A percentile compares a stretch with the other conserved stretches of the same genome.
Evolutionary conservation across 2,888 invertebrate species (phyloP).

Genomic region (Marasmarcha lunaedactyla): DNA sequence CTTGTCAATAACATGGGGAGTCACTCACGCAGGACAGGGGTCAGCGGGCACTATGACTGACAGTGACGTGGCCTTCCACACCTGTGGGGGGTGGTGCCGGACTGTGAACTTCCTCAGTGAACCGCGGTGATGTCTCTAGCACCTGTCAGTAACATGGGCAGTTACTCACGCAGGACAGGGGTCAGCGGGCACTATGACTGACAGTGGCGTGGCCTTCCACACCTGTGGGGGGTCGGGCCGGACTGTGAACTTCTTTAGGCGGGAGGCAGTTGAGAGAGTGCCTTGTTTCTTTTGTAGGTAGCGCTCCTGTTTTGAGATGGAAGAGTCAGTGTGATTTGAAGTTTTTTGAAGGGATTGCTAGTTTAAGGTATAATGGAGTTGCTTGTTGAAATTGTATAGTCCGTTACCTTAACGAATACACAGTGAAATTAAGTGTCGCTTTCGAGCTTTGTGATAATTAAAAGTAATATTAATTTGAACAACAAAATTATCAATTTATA

Average conservation of each 20-base stretch:
- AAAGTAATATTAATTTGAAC: background rate
- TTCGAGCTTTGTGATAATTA: background rate
- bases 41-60: conserved; percentile 32
- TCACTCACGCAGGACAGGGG: conserved; percentile 53
- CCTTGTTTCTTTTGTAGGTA: conserved; percentile 23
- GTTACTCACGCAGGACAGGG: conserved; percentile 56
- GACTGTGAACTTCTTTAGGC: conserved; percentile 44
- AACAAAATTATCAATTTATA: no score
- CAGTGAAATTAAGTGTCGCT: no score
- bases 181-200: conserved; percentile 31
- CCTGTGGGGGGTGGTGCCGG: conserved; percentile 18
- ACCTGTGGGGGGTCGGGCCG: conserved; percentile 20
- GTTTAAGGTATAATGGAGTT: background rate
- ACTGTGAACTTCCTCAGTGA: conserved; percentile 47
- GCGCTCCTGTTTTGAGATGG: conserved; percentile 29
- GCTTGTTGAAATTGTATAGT: background rate
- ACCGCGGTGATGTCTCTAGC: no score
- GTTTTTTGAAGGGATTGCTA: background rate
- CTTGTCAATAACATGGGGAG: no score
- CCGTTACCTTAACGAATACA: background rate
- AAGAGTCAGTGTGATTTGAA: background rate
- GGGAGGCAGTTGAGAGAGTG: conserved; percentile 26
- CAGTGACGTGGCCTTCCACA: conserved; percentile 25
- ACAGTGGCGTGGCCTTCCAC: conserved; percentile 25
- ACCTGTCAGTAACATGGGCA: no score